These are phyloP conservation scores for Triplophysa dalaica DNA, from an alignment of 2,113 vertebrate species.

Conservation along the genomic window DNA sequence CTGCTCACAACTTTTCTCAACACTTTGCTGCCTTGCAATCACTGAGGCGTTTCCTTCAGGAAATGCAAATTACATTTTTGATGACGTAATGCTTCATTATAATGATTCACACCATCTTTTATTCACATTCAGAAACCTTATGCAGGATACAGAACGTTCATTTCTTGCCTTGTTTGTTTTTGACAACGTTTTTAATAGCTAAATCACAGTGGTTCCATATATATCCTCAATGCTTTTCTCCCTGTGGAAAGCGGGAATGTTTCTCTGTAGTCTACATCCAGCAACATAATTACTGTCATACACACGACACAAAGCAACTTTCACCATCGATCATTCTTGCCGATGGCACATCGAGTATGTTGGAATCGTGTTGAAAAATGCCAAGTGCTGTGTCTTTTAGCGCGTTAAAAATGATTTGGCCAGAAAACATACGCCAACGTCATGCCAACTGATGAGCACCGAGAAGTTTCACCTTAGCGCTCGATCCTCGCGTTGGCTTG, in stretches of 20 bases:
- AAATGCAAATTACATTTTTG: neutral
- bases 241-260: neutral
- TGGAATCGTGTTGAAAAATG: neutral
- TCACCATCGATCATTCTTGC: conserved; percentile 48
- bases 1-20: neutral
- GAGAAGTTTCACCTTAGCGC: conserved; percentile 2
- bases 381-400: conserved; percentile 5
- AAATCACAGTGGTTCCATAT: conserved; percentile 3
- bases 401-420: conserved; percentile 12
- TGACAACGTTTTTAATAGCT: neutral
- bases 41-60: neutral
- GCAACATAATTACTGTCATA: conserved; percentile 59
- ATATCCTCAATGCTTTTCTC: neutral
- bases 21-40: conserved; percentile 9
- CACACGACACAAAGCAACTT: conserved; percentile 51
- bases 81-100: neutral
- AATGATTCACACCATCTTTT: neutral
- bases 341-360: too few relatives aligned
- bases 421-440: neutral
- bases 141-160: neutral
- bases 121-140: neutral
- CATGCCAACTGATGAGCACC: conserved; percentile 10
- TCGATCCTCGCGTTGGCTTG: conserved; percentile 22
- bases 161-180: neutral
- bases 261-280: conserved; percentile 53